Base-by-base conservation (phyloP, 92 coral and sea anemone genomes). In the Phenganax marumi region DNA sequence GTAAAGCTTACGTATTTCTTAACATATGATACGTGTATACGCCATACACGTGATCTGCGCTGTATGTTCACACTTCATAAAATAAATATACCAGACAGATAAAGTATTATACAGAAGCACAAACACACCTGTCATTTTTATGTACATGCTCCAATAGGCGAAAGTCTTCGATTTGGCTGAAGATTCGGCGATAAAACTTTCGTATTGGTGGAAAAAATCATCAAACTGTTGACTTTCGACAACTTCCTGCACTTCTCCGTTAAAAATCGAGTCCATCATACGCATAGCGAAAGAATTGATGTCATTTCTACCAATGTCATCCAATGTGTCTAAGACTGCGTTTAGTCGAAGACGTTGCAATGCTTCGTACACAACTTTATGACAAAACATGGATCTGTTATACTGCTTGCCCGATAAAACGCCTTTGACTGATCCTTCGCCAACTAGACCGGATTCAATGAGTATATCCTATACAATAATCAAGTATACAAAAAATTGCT, bases 111-210 rank as follows among this genome's bases (percentile, higher is more conserved):
- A 33, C 43, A 33, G 43, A 33, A 33, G 5, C 43, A 33, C 43
- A 33, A 33, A 33, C 63, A 49, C 54, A 76, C 72, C 81, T 52
- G 64, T 18, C 81, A 76, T 50, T 76, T 76, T 76, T 33, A 52
- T 50, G 33, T 76, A 76, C 81, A 76, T 76, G 16, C 81, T 76
- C 81, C 81, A 76, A n/a, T 16, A 76, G 43, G 81, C 39, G 13
- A 76, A 76, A 17, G 81, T 76, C 54, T 18, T 12, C 43, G 81
- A 14, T 47, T 12, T 43, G 51, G 70, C 74, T 25, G 81, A 75
- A 18, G 80, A 68, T 57, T 82, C 66, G 19, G n/a, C 66, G 13
- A 82, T 50, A 63, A 82, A 82, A n/a, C n/a, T 75, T 53, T 82
- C 85, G 81, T 82, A 82, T 25, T 82, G 85, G 14, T 39, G 47